A percentile compares a stretch with the other conserved stretches of the same genome.
These are phyloP conservation scores for Rattus norvegicus DNA, from an alignment of 2,113 vertebrate genomes.

Conservation along the genomic window GRCr8 NC_086030.1:19035501-19036000, in stretches of 20 bases:
- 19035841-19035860: background rate
- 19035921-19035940: background rate
- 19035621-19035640: background rate
- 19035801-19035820: background rate
- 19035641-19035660: background rate
- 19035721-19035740: conserved; percentile 42
- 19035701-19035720: background rate
- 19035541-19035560: background rate
- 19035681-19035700: rapidly evolving
- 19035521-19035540: background rate
- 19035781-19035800: background rate
- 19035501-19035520: background rate
- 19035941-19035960: background rate
- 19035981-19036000: background rate
- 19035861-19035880: background rate
- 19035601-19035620: no score
- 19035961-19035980: background rate
- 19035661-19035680: background rate
- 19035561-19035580: background rate
- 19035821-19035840: background rate
- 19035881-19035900: background rate
- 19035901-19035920: background rate
- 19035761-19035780: background rate
- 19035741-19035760: background rate
- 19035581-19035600: background rate